Evolutionary conservation across 2,797 vertebrate species (phyloP), one percentile per base, ranked within the genome.

Genomic region (Rhabdomys pumilio): DNA sequence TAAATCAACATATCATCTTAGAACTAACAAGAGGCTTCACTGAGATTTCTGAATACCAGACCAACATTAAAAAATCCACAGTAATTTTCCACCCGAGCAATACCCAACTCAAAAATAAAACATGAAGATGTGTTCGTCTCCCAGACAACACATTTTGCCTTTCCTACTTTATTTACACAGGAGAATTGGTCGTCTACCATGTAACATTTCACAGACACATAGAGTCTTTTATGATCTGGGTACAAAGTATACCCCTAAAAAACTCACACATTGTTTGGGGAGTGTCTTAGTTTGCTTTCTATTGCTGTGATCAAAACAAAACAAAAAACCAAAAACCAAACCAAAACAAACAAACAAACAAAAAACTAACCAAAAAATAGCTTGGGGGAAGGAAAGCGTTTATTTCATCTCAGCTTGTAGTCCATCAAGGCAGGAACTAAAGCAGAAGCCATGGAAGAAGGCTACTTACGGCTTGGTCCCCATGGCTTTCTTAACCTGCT

Each of bases 111-210:
- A 22, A 93, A 96, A 94, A 92, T 89, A 96, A 90, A 95, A 79
- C 41, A 85, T 85, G 94, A 90, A 96, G 61, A 90, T 55, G 29
- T 61, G 81, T 22, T 90, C 75, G 93, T 94, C 76, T 38, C 53
- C 44, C 12, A 63, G 91, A 90, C 75, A 87, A 59, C 13, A 55
- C 61, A 67, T 82, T 97, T 96, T 90, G 93, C 81, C 86, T 90
- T 72, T 89, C 57, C 76, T 91, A 53, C 95, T 97, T 98, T 95
- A 77, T 96, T 97, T 93, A 65, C 50, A 38, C 55, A 76, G 76
- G 94, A 38, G 63, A 94, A 72, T 84, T 95, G 12, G 19, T 72
- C 96, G 50, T 96, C 96, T 97, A 87, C 92, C 57, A 63, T 79
- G 76, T 61, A 93, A 89, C 69, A 59, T 83, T 57, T 84, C 47